Evolutionary conservation across 2,113 vertebrate species (phyloP).

Genomic region (Vicugna pacos): DNA sequence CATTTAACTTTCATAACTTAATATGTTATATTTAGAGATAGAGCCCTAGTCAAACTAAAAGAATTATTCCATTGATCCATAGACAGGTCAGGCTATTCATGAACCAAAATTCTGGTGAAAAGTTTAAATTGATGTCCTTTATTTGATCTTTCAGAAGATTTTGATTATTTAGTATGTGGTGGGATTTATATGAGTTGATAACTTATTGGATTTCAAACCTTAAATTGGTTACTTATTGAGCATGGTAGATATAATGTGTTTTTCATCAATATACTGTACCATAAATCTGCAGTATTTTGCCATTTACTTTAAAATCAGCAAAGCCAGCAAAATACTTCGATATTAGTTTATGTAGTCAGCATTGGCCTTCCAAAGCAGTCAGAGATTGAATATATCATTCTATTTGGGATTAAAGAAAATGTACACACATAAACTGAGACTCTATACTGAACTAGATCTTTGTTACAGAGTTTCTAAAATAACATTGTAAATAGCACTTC

Average conservation of each 20-base stretch:
- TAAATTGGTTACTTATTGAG: slow-evolving; percentile 76
- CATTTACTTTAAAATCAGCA: slow-evolving; percentile 74
- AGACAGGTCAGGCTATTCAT: slow-evolving; percentile 54
- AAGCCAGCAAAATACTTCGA: slow-evolving; percentile 62
- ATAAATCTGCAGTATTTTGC: slow-evolving; percentile 61
- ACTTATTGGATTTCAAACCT: slow-evolving; percentile 60
- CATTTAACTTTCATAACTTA: slow-evolving; percentile 69
- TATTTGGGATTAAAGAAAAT: slow-evolving; percentile 57
- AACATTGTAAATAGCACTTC: slow-evolving; percentile 18
- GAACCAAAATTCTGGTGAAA: slow-evolving; percentile 60
- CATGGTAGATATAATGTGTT: slow-evolving; percentile 44
- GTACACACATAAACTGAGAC: slow-evolving; percentile 11
- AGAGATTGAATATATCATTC: slow-evolving; percentile 69
- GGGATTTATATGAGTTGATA: slow-evolving; percentile 61
- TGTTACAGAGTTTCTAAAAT: slow-evolving; percentile 43
- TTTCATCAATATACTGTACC: slow-evolving; percentile 64
- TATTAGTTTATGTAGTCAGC: slow-evolving; percentile 27
- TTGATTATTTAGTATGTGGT: slow-evolving; percentile 56
- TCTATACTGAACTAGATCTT: slow-evolving; percentile 55
- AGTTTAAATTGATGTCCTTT: slow-evolving; percentile 69
- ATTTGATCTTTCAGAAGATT: slow-evolving; percentile 70
- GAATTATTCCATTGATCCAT: slow-evolving; percentile 76
- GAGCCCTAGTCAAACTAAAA: slow-evolving; percentile 57
- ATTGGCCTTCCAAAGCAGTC: slow-evolving; percentile 44
- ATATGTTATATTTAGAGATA: slow-evolving; percentile 59